Base-by-base conservation (phyloP, 2,797 vertebrate genomes). In the Microcaecilia unicolor region DNA sequence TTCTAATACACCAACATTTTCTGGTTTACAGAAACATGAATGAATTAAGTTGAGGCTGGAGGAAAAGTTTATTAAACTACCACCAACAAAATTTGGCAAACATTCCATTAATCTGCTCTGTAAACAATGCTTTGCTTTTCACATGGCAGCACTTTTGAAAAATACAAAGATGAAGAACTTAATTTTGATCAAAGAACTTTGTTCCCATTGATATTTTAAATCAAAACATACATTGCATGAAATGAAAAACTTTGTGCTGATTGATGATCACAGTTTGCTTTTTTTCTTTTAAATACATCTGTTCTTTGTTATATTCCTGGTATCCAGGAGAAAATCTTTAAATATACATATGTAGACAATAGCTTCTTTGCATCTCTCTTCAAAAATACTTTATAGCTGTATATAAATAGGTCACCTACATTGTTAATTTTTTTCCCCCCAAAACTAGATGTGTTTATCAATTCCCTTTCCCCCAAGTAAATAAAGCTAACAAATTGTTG, bases 111-210 rank as follows among this genome's bases (percentile, higher is more conserved):
- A 59, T 78, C 71, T 67, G 64, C 74, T 76, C 80, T 84, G 88
- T 91, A 91, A 92, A 90, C 82, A 77, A 77, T 53, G 70, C 72
- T 87, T 90, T 86, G 85, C 86, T 91, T 86, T 82, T 72, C 61
- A 57, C 59, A 63, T 77, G 77, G 61, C 67, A 82, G 71, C 72
- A 73, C 59, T 80, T n/a, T 65, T 41, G 51, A 41, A 71, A 55
- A 72, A 63, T 74, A 83, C 25, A 59, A 61, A 67, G 76, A 64
- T 72, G 53, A 55, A 49, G 38, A 52, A 70, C 48, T 54, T 63
- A 44, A 63, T 72, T 63, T 59, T 65, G 72, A 81, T 61, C 60
- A 68, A 58, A 64, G 57, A 69, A 67, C 48, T 57, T 58, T 70
- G 70, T 70, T 74, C 70, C 58, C 56, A 83, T 39, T 39, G 42